A percentile compares a stretch with the other conserved stretches of the same genome.
Conservation (phyloP, 2,113 vertebrate genomes). For the Oreotragus oreotragus region DNA sequence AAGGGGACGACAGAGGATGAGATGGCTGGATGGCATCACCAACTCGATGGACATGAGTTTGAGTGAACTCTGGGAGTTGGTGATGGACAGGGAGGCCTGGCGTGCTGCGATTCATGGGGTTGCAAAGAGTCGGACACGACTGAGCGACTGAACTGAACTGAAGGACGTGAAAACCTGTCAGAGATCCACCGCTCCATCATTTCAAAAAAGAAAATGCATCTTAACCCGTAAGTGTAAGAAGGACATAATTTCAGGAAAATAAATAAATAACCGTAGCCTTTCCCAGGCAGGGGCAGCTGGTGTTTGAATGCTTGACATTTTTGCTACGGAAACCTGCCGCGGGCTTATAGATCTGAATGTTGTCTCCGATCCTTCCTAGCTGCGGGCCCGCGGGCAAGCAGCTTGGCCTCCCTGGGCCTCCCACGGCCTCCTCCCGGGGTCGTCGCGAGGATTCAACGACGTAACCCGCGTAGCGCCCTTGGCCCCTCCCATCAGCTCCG, state of each 20-base stretch:
- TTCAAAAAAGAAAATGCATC: background rate
- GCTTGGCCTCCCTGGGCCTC: no score
- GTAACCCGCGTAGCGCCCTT: background rate
- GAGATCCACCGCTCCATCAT: background rate
- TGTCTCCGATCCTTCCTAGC: background rate
- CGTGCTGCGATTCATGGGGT: no score
- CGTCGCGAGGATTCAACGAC: background rate
- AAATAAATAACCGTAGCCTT: background rate
- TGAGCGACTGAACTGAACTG: no score
- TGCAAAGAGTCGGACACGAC: no score
- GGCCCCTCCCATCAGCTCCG: rapidly evolving
- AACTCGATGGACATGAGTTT: no score
- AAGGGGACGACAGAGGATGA: no score
- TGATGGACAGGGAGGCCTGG: no score
- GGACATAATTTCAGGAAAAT: background rate
- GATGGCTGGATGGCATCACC: no score
- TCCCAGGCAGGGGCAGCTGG: no score
- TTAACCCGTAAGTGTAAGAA: background rate
- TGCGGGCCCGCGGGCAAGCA: background rate
- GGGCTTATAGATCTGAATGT: background rate
- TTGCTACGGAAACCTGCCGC: background rate
- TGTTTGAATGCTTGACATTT: background rate
- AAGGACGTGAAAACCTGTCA: background rate
- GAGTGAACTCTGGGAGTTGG: no score
- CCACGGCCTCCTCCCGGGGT: background rate